phyloP scores from a whole-genome alignment of 2,113 vertebrate species.

The Arenaria interpres region DNA sequence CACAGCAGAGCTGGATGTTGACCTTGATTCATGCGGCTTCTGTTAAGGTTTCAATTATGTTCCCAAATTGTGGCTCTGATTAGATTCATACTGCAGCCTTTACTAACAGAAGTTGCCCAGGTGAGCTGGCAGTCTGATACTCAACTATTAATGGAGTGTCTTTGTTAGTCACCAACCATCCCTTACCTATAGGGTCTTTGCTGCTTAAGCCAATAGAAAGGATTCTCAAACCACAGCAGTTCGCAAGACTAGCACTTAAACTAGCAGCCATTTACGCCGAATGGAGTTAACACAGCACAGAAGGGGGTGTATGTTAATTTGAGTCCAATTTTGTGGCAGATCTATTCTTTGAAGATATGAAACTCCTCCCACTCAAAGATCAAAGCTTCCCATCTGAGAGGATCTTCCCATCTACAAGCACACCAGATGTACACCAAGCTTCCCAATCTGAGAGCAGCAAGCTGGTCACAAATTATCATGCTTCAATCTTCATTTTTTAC shows the following conservation, averaged over 20 bases:
- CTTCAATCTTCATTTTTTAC: not conserved
- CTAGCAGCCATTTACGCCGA: not conserved
- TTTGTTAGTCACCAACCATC: not conserved
- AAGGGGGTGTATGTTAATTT: fast-evolving
- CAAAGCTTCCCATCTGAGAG: not conserved
- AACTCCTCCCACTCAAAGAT: not conserved
- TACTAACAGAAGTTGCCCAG: not conserved
- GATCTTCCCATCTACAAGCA: not conserved
- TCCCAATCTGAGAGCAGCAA: not conserved
- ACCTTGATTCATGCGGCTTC: fast-evolving
- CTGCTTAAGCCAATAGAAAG: not conserved
- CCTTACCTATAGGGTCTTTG: not conserved
- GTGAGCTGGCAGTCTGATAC: not conserved
- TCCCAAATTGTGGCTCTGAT: not conserved
- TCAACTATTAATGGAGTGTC: not conserved
- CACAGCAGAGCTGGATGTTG: not conserved
- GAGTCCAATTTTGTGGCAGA: not conserved
- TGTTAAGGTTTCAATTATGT: not conserved
- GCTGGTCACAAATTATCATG: not conserved
- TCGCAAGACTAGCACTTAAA: not conserved
- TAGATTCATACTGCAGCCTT: not conserved
- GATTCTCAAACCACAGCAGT: not conserved
- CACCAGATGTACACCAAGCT: fast-evolving
- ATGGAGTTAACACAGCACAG: not conserved
- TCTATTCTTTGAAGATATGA: not conserved